Conservation (phyloP, 2,113 vertebrate species). For the Turnix velox region DNA sequence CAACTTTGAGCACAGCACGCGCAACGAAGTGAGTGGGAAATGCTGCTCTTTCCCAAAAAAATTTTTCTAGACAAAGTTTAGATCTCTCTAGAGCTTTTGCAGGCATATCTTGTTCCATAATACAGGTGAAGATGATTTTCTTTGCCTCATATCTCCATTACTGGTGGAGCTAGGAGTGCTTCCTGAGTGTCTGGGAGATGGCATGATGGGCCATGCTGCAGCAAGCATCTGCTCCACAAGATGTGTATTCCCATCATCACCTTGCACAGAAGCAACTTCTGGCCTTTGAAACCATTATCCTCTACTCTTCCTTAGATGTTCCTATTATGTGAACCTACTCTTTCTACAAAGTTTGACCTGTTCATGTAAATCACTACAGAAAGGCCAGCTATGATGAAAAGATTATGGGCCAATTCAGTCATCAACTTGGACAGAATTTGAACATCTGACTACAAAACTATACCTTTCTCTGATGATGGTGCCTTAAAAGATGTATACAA, state of each 20-base stretch:
- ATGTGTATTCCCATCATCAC: background rate
- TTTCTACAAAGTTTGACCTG: background rate
- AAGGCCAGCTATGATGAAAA: background rate
- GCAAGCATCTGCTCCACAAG: background rate
- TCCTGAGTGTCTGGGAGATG: background rate
- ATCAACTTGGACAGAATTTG: background rate
- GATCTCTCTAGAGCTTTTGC: background rate
- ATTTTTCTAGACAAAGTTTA: background rate
- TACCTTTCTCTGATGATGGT: background rate
- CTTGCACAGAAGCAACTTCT: background rate
- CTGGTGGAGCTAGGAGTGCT: background rate
- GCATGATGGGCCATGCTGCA: background rate
- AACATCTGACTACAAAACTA: background rate
- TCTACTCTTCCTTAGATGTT: background rate
- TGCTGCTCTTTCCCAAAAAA: background rate
- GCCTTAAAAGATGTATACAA: background rate
- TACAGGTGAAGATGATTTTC: background rate
- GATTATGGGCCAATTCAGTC: background rate
- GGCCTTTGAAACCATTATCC: background rate
- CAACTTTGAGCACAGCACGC: fast-evolving
- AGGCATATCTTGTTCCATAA: background rate
- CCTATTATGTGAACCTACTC: background rate
- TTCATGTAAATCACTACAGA: background rate
- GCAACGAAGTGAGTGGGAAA: background rate
- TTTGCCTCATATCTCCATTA: background rate